Conservation (phyloP, 2,797 vertebrate genomes). For the Lepilemur septentrionalis region DNA sequence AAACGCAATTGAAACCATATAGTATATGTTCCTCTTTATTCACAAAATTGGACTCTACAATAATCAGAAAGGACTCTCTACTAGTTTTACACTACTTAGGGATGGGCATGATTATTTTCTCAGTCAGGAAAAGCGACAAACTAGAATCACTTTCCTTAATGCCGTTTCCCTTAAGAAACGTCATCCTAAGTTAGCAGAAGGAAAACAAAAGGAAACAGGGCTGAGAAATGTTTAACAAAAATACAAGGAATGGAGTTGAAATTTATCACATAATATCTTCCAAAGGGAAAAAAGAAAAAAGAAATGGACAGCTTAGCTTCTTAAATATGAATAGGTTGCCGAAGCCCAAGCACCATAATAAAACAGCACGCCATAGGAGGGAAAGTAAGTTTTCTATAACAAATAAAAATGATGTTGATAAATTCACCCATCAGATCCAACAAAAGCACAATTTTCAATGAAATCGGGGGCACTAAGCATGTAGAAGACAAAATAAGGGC, state of each 20-base stretch:
- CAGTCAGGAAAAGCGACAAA: constrained; percentile 63
- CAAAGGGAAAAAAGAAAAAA: neutral
- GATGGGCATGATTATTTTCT: constrained; percentile 63
- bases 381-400: constrained; percentile 18
- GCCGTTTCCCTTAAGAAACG: constrained; percentile 20
- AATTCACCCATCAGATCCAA: constrained; percentile 13
- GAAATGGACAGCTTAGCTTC: constrained; percentile 38
- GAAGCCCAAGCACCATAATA: constrained; percentile 29
- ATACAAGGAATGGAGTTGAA: constrained; percentile 55
- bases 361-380: constrained; percentile 56
- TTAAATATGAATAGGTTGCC: neutral
- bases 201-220: constrained; percentile 74
- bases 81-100: constrained; percentile 37
- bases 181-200: constrained; percentile 66
- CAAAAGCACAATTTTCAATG: constrained; percentile 56
- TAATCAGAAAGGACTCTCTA: constrained; percentile 41
- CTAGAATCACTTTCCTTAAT: constrained; percentile 62
- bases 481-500: neutral
- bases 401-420: constrained; percentile 27
- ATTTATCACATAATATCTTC: constrained; percentile 53
- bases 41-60: constrained; percentile 56
- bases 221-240: constrained; percentile 75
- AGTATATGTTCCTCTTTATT: constrained; percentile 80
- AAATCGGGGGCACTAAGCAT: constrained; percentile 4
- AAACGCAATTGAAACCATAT: constrained; percentile 75